phyloP scores from a whole-genome alignment of 2,888 invertebrate genomes.

The Parthenolecanium corni region DNA sequence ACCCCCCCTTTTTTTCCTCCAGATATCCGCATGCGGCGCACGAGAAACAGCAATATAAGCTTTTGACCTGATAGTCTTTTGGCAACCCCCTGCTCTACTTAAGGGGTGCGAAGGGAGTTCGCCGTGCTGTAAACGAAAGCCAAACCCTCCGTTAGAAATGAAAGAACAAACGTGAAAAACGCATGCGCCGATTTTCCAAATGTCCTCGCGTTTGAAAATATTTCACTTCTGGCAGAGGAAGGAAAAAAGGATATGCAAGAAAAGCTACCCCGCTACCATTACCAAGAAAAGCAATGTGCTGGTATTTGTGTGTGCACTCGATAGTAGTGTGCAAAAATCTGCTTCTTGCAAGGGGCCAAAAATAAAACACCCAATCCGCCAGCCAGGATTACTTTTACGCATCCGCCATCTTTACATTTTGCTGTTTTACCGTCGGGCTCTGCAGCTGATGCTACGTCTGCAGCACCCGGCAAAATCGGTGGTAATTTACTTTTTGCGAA shows the following conservation, averaged over 20 bases:
- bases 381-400: slow-evolving; percentile 7
- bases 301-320: too few species aligned
- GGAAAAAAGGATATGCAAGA: slow-evolving; percentile 1
- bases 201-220: background rate
- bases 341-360: slow-evolving; percentile 12
- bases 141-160: slow-evolving; percentile 26
- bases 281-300: background rate
- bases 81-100: slow-evolving; percentile 10
- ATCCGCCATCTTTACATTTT: slow-evolving; percentile 22
- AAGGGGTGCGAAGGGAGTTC: background rate
- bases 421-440: background rate
- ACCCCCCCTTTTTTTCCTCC: background rate
- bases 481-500: too few species aligned
- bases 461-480: too few species aligned
- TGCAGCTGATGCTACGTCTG: too few species aligned
- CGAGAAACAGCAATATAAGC: slow-evolving; percentile 6
- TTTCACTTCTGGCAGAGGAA: slow-evolving; percentile 1
- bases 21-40: background rate
- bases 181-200: slow-evolving; percentile 13
- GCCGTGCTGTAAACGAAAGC: slow-evolving; percentile 16
- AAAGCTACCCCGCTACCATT: slow-evolving; percentile 7
- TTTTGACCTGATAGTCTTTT: slow-evolving; percentile 24
- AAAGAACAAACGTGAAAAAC: slow-evolving; percentile 24
- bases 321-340: too few species aligned
- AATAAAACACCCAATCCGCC: slow-evolving; percentile 13